phyloP scores from a whole-genome alignment of 1,140 invertebrate genomes.

The Trachymyrmex septentrionalis region DNA sequence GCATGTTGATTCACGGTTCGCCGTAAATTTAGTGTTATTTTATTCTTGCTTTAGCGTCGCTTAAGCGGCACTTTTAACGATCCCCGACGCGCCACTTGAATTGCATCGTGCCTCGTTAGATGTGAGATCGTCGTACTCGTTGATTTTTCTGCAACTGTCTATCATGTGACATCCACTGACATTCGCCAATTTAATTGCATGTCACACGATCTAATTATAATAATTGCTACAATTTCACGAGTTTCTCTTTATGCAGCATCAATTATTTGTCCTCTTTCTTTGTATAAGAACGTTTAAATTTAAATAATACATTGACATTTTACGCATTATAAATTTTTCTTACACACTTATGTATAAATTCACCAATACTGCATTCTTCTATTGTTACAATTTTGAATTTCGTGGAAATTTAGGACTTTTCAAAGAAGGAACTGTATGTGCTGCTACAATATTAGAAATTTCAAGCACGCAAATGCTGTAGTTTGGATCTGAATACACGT shows the following conservation, averaged over 20 bases:
- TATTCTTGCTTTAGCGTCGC: conserved; percentile 67
- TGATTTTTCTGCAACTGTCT: not conserved
- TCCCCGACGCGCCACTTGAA: conserved; percentile 12
- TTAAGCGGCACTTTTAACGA: conserved; percentile 72
- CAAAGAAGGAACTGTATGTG: not conserved
- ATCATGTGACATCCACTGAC: not conserved
- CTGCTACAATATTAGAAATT: not conserved
- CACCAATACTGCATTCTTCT: not conserved
- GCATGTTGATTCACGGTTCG: conserved; percentile 79
- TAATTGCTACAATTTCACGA: not conserved
- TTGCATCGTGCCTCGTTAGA: conserved; percentile 46
- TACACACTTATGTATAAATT: too few species aligned
- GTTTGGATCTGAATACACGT: conserved; percentile 47
- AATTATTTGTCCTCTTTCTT: not conserved
- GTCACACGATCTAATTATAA: conserved; percentile 14
- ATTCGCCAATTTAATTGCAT: conserved; percentile 20
- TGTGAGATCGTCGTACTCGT: conserved; percentile 7
- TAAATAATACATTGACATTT: not conserved
- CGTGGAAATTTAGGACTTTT: not conserved
- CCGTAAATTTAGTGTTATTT: conserved; percentile 80
- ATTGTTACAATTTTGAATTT: not conserved
- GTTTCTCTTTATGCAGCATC: not conserved
- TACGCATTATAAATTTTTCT: not conserved
- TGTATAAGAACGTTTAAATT: not conserved
- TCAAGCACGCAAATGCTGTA: conserved; percentile 15